Percentiles rank a stretch among this genome's conserved stretches.
These are phyloP conservation scores for Serinus canaria DNA, from an alignment of 2,113 vertebrate species.

Conservation along the genomic window DNA sequence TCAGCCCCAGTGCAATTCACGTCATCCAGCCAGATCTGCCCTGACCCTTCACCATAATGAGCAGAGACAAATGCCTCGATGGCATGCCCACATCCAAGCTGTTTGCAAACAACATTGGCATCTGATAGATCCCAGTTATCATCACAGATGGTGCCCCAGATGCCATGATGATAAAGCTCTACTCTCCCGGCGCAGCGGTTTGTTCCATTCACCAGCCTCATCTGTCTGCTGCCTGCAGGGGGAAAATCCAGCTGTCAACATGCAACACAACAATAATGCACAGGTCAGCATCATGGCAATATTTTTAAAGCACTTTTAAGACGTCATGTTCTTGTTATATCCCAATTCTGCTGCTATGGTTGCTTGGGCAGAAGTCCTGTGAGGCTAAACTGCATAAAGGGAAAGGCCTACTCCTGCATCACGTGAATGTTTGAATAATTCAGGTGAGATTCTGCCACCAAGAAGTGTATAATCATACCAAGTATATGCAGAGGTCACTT, in stretches of 20 bases:
- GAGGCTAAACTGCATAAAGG: neutral
- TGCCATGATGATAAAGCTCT: slow-evolving; percentile 65
- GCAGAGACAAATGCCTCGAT: slow-evolving; percentile 58
- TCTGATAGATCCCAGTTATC: slow-evolving; percentile 71
- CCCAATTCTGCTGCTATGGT: neutral
- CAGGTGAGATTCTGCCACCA: neutral
- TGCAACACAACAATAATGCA: neutral
- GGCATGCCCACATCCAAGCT: slow-evolving; percentile 73
- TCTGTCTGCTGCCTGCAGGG: slow-evolving; percentile 47
- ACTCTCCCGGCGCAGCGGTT: slow-evolving; percentile 70
- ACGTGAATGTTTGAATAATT: neutral
- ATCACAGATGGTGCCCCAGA: slow-evolving; percentile 76
- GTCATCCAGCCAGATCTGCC: slow-evolving; percentile 70
- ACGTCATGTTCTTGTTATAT: neutral
- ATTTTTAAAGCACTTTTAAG: neutral
- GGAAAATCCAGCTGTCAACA: neutral
- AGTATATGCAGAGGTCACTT: neutral
- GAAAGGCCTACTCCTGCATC: neutral
- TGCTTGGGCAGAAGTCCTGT: neutral
- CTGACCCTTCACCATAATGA: slow-evolving; percentile 64
- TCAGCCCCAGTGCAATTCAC: slow-evolving; percentile 70
- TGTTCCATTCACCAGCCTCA: slow-evolving; percentile 65
- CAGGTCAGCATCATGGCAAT: neutral
- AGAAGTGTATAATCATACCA: neutral
- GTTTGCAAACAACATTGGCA: slow-evolving; percentile 69